Evolutionary conservation across 2,888 invertebrate genomes (phyloP).

Genomic region (Iselma pallidipennis): DNA sequence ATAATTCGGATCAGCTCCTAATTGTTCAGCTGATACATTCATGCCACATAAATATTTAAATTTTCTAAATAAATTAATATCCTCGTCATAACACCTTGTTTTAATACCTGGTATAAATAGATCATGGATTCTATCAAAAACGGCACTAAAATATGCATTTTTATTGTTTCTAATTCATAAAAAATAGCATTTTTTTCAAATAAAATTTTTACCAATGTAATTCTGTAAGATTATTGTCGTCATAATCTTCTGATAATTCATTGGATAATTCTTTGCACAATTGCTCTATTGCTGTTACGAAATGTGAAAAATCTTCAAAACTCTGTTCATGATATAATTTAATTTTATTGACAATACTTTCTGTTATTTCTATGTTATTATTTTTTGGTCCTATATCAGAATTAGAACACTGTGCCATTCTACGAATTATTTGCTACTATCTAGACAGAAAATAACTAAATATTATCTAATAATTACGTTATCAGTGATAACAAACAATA

Average conservation of each 20-base stretch:
- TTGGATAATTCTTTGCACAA: slow-evolving; percentile 1
- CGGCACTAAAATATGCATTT: slow-evolving; percentile 34
- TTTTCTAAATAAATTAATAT: slow-evolving; percentile 48
- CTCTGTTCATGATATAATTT: neutral
- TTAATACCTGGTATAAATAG: slow-evolving; percentile 48
- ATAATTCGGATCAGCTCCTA: slow-evolving; percentile 53
- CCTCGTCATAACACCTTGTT: slow-evolving; percentile 43
- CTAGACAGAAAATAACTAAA: slow-evolving; percentile 2
- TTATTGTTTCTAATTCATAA: neutral
- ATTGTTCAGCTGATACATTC: slow-evolving; percentile 52
- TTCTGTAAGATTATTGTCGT: slow-evolving; percentile 1
- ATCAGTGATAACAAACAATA: neutral
- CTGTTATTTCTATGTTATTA: neutral
- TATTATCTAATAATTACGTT: slow-evolving; percentile 1
- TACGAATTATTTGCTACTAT: slow-evolving; percentile 11
- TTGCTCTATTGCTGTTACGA: neutral
- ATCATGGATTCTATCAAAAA: slow-evolving; percentile 48
- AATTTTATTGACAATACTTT: neutral
- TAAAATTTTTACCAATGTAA: slow-evolving; percentile 27
- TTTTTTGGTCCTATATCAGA: slow-evolving; percentile 11
- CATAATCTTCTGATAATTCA: neutral
- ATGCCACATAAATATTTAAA: slow-evolving; percentile 46
- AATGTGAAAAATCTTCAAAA: neutral
- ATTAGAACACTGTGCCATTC: slow-evolving; percentile 26
- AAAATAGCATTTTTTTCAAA: neutral